phyloP scores from a whole-genome alignment of 2,888 invertebrate species.

The Drosophila putrida region DNA sequence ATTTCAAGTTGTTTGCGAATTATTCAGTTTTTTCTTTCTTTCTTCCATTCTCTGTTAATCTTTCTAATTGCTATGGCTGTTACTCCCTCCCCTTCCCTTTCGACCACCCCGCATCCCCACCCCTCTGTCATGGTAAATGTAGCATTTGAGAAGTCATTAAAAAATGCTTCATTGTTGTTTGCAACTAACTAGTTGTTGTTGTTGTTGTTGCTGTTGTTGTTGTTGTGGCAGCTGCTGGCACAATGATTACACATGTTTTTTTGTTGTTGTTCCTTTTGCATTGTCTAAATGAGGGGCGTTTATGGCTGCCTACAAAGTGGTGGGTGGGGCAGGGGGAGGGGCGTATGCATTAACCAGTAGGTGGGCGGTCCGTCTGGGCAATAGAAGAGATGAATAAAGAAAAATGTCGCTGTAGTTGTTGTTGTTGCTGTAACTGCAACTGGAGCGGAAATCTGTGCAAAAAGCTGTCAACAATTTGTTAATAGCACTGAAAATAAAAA shows the following conservation, averaged over 20 bases:
- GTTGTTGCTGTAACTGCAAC: slow-evolving; percentile 12
- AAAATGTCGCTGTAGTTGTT: slow-evolving; percentile 35
- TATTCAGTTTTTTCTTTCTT: slow-evolving; percentile 23
- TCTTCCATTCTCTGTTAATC: slow-evolving; percentile 16
- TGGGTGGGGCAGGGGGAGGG: not conserved
- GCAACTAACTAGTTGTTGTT: not conserved
- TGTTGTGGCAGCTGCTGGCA: slow-evolving; percentile 54
- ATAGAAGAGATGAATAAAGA: not conserved
- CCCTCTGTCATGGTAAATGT: slow-evolving; percentile 13
- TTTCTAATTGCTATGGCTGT: slow-evolving; percentile 39
- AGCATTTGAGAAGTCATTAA: slow-evolving; percentile 66
- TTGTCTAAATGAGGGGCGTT: slow-evolving; percentile 51
- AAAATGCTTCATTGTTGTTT: slow-evolving; percentile 60
- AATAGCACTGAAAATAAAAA: slow-evolving; percentile 4
- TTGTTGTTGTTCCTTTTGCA: slow-evolving; percentile 33
- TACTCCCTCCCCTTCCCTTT: not conserved
- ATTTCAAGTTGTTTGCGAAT: slow-evolving; percentile 25
- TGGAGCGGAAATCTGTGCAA: slow-evolving; percentile 47
- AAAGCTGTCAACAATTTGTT: slow-evolving; percentile 37
- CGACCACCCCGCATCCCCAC: too few species aligned
- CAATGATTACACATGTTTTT: slow-evolving; percentile 63
- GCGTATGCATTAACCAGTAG: not conserved
- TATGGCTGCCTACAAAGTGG: not conserved
- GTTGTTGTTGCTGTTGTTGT: slow-evolving; percentile 18
- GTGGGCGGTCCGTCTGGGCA: slow-evolving; percentile 1